Percentiles rank a stretch among this genome's conserved stretches.
These are phyloP conservation scores for Porites lobata DNA, from an alignment of 92 coral and sea anemone genomes.

Conservation along the genomic window DNA sequence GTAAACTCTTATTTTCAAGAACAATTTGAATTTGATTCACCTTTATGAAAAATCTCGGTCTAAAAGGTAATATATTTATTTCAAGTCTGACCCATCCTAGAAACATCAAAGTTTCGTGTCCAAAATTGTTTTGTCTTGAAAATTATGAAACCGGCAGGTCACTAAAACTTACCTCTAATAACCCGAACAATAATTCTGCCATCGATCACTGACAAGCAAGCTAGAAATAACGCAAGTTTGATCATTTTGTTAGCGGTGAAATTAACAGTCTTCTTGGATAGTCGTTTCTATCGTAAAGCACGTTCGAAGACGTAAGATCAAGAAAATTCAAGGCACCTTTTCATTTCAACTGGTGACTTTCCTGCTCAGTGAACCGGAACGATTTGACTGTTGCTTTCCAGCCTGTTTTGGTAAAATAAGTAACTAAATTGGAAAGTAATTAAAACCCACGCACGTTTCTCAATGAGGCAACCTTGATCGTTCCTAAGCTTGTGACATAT, in stretches of 20 bases:
- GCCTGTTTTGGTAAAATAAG: no score
- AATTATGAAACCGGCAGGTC: not conserved
- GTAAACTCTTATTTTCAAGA: no score
- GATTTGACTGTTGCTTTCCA: not conserved
- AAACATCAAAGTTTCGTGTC: not conserved
- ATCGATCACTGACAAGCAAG: conserved; percentile 21
- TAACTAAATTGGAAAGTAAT: no score
- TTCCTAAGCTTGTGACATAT: no score
- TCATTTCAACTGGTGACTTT: conserved; percentile 42
- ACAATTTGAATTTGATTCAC: not conserved
- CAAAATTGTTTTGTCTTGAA: conserved; percentile 28
- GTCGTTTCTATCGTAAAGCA: not conserved
- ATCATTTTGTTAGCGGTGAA: conserved; percentile 11
- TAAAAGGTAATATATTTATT: not conserved
- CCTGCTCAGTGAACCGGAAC: conserved; percentile 50
- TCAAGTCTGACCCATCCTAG: not conserved
- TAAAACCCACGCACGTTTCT: no score
- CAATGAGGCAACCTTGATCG: no score
- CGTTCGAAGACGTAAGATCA: conserved; percentile 27
- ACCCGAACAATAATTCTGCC: conserved; percentile 28
- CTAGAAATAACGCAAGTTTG: conserved; percentile 4
- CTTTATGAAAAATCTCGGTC: not conserved
- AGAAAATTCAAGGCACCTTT: conserved; percentile 30
- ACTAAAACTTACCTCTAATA: conserved; percentile 35
- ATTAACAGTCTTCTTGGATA: not conserved